Evolutionary conservation across 2,113 vertebrate genomes (phyloP), one percentile per base, ranked within the genome.

Genomic region (Tetrao urogallus): DNA sequence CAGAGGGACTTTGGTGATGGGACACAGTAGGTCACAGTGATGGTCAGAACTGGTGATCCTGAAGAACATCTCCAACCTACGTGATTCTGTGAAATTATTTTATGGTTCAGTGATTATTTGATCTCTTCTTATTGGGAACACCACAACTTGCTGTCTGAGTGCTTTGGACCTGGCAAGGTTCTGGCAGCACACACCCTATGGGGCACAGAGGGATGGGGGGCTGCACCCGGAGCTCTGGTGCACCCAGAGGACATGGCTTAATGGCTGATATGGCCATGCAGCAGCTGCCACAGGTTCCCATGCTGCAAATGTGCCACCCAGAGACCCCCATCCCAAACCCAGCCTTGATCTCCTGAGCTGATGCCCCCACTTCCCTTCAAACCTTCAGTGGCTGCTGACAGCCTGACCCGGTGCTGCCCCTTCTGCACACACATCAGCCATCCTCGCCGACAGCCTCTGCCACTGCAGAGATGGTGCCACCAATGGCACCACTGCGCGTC

Each of bases 101-200:
- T 30, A 30, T 17, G 28, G 54, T 56, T 30, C 14, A 24, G 3
- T 38, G 34, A 63, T 38, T 11, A 36, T 12, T 12, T 19, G 38
- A 27, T 28, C 22, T 40, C 22, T 28, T 10, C 61, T 28, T 40
- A 64, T 25, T 25, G 36, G 24, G 61, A 63, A 27, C 24, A 27
- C 60, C 24, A 7, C 25, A 8, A 24, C 16, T 40, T 40, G 58
- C 16, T 40, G 61, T 27, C 36, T 8, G 16, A 63, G 60, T 11
- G 24, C 60, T 36, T 8, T 4, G 61, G 61, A 38, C 14, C 10
- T 40, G 61, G 16, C 61, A 18, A 54, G 10, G 14, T 8, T 27
- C 5, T 3, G 1, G 43, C 3, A 19, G 4, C 47, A 40, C 28
- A 25, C 47, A 20, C 48, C 42, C 34, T 4, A 2, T 0, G 4